Base-by-base conservation (phyloP, 1,140 invertebrate species). In the Heterodera schachtii region DNA sequence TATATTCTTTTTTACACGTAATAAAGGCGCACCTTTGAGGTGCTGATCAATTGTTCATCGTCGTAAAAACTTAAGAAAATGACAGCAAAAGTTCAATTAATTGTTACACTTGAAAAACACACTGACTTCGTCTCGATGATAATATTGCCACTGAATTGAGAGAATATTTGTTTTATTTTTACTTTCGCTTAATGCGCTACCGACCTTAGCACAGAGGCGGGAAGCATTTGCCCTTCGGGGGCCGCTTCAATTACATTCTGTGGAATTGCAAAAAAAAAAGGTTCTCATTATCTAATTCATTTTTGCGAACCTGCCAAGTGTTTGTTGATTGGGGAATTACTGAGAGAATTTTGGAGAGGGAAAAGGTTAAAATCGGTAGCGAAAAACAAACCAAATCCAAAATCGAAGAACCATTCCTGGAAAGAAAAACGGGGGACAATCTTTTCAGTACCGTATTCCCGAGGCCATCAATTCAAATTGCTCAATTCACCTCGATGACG, bases 201-300 rank as follows among this genome's bases (percentile, higher is more conserved):
- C 41, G 41, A 81, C 80, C 80, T 82, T 81, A 82, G 44, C 73
- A 98, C 93, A 91, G 95, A 96, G 2, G 97, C 96, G 67, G 98
- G 97, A 95, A 99, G 98, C 97, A 99, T 99, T 92, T 99, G 96
- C 82, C 95, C 97, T 91, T 99, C 97, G 3, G 97, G 97, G 0
- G 98, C 97, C 60, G 97, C 96, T 92, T 98, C 96, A 86, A 99
- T 97, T 3, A 84, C 64, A 46, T 60, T 83, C 82, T 83, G 44
- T 44, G 43, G 31, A 75, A 75, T 3, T 47, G 31, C 5, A 31
- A 16, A 81, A 31, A 44, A 76, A 76, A 78, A 9, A 9, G 7
- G 6, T 67, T 43, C 4, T 13, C 31, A 8, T 49, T 6, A 11
- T 57, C 13, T 67, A 11, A 21, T n/a, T 41, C 60, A 1, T 6